Percentiles rank a stretch among this genome's conserved stretches.
Conservation (phyloP, 2,888 invertebrate genomes). For the Andricus curvator region DNA sequence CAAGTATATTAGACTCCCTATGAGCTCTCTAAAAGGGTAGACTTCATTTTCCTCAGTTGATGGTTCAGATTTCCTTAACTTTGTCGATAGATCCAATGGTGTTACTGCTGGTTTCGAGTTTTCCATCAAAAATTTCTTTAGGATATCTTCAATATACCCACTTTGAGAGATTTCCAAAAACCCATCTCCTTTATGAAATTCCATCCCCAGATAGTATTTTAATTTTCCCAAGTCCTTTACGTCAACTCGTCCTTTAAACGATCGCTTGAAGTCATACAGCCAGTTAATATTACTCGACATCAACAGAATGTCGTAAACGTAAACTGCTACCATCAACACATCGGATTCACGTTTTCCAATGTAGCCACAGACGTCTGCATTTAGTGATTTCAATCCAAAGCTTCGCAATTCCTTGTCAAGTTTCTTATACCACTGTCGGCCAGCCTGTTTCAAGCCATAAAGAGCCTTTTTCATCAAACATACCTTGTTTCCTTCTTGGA, state of each 20-base stretch:
- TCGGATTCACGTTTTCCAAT: too few relatives aligned
- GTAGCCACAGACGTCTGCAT: too few relatives aligned
- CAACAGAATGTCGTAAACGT: too few relatives aligned
- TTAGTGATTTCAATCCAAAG: too few relatives aligned
- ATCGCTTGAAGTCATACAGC: too few relatives aligned
- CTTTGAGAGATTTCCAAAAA: background rate
- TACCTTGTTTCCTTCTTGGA: background rate
- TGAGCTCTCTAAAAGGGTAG: background rate
- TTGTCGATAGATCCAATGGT: background rate
- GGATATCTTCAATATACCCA: background rate
- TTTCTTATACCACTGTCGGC: background rate
- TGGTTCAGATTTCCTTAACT: background rate
- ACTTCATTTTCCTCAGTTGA: background rate
- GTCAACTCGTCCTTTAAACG: too few relatives aligned
- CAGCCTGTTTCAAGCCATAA: background rate
- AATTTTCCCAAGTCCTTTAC: too few relatives aligned
- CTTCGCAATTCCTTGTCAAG: background rate
- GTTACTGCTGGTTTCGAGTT: background rate
- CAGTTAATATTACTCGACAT: too few relatives aligned
- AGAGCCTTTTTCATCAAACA: background rate
- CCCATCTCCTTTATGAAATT: background rate
- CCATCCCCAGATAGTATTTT: background rate
- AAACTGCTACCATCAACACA: too few relatives aligned
- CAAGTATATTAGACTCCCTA: background rate
- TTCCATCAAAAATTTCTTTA: slow-evolving; percentile 5